Evolutionary conservation across 1,140 invertebrate genomes (phyloP), one percentile per base, ranked within the genome.

Genomic region (Euglossa dilemma): DNA sequence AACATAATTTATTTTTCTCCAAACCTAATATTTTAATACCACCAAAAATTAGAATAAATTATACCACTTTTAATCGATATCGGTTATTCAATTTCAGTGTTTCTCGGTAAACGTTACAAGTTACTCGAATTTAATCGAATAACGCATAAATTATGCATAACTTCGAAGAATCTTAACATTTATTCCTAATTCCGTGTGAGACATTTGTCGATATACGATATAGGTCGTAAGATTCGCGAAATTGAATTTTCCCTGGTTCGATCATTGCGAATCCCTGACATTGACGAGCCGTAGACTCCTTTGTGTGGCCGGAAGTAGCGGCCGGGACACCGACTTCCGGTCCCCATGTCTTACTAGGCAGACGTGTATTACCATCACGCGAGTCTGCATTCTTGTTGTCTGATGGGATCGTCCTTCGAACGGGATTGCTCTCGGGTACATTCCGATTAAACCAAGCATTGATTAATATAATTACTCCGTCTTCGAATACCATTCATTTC

Each of bases 251-350:
- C 36, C 25, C 12, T 43, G 1, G 23, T 43, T 52, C 6, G 50
- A 45, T 73, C 25, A 14, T 47, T 47, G 23, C 25, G 14, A 66
- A 77, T 77, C 50, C 63, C 18, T 56, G 76, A 70, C 64, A 70
- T 71, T 71, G 76, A 79, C 54, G 28, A 67, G 25, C 11, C 63
- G 45, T 79, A 79, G 43, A 57, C 43, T 70, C 43, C 36, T 73
- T 43, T 23, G 66, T 71, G 54, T 59, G 64, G 54, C 82, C 67
- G 85, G 85, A 86, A 84, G 64, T 74, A 79, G 47, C 43, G 52
- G 61, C 56, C 43, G 70, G 63, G 81, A 73, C 81, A 73, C 18
- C 85, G 75, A 86, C 36, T 83, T 86, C 85, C 85, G 85, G 85
- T 84, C 71, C 45, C 52, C 71, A 80, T 74, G 69, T 79, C 56